These are phyloP conservation scores for Halocynthia roretzi DNA, from an alignment of 23 tunicate species.

Conservation along the genomic window DNA sequence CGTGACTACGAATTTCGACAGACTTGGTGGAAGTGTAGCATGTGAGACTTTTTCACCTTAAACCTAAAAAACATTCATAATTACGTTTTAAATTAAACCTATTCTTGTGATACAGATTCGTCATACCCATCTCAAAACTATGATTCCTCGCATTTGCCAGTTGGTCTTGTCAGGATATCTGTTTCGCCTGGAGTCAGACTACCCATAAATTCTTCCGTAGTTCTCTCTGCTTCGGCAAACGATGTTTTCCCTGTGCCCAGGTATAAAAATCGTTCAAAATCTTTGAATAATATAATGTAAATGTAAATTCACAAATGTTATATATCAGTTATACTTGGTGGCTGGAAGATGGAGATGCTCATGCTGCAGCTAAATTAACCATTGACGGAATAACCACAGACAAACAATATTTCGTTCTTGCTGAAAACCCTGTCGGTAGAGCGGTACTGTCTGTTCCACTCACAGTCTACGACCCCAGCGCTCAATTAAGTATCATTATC, in stretches of 20 bases:
- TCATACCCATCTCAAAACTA: conserved; percentile 7
- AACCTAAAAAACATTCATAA: not conserved
- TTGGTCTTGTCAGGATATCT: conserved; percentile 43
- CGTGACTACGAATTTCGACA: conserved; percentile 36
- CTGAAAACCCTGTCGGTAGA: conserved; percentile 76
- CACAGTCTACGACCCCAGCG: conserved; percentile 10
- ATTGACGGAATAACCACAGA: conserved; percentile 21
- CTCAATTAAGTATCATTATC: too few species aligned
- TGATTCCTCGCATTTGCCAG: not conserved
- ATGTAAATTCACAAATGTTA: not conserved
- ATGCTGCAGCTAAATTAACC: conserved; percentile 11
- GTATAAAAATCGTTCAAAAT: conserved; percentile 19
- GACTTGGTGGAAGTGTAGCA: conserved; percentile 48
- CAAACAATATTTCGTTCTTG: conserved; percentile 43
- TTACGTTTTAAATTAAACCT: not conserved
- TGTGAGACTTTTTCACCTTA: conserved; percentile 38
- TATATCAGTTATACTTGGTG: conserved; percentile 63
- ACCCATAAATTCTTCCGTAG: conserved; percentile 33
- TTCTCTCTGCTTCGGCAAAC: conserved; percentile 31
- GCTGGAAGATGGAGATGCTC: conserved; percentile 40
- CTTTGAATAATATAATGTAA: conserved; percentile 1
- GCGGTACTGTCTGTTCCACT: conserved; percentile 60
- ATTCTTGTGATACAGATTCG: conserved; percentile 4
- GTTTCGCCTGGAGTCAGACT: conserved; percentile 36
- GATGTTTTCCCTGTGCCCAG: conserved; percentile 83